phyloP scores from a whole-genome alignment of 2,888 invertebrate species.

The Nymphalis urticae region DNA sequence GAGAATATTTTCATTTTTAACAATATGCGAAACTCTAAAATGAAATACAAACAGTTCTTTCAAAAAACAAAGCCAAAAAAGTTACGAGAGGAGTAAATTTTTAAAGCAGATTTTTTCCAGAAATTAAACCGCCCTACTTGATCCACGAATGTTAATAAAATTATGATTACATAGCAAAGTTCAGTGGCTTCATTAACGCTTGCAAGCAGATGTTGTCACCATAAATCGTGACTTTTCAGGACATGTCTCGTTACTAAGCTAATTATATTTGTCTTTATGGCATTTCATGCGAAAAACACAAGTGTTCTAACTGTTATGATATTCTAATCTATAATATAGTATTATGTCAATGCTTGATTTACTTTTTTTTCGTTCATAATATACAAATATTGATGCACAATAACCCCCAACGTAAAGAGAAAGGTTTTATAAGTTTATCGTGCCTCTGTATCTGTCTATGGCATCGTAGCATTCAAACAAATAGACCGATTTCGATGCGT shows the following conservation, averaged over 20 bases:
- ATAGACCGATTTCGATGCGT: too few relatives aligned
- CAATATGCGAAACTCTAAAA: neutral
- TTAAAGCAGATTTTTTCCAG: slow-evolving; percentile 7
- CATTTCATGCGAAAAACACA: too few relatives aligned
- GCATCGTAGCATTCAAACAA: too few relatives aligned
- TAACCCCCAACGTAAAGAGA: too few relatives aligned
- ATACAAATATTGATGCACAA: too few relatives aligned
- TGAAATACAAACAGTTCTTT: neutral
- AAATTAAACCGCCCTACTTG: slow-evolving; percentile 11
- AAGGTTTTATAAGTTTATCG: too few relatives aligned
- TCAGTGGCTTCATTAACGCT: slow-evolving; percentile 32
- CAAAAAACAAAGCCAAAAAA: neutral
- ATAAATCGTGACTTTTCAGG: neutral
- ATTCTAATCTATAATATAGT: too few relatives aligned
- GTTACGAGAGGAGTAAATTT: neutral
- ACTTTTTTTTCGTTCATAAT: too few relatives aligned
- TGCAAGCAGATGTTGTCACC: slow-evolving; percentile 7
- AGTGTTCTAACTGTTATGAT: too few relatives aligned
- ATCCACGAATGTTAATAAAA: slow-evolving; percentile 28
- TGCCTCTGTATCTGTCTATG: too few relatives aligned
- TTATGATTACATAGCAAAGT: slow-evolving; percentile 31
- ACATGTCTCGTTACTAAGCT: neutral
- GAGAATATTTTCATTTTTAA: neutral
- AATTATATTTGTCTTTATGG: too few relatives aligned
- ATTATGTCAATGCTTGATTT: too few relatives aligned